Base-by-base conservation (phyloP, 1,140 invertebrate species). In the Metopolophium dirhodum region DNA sequence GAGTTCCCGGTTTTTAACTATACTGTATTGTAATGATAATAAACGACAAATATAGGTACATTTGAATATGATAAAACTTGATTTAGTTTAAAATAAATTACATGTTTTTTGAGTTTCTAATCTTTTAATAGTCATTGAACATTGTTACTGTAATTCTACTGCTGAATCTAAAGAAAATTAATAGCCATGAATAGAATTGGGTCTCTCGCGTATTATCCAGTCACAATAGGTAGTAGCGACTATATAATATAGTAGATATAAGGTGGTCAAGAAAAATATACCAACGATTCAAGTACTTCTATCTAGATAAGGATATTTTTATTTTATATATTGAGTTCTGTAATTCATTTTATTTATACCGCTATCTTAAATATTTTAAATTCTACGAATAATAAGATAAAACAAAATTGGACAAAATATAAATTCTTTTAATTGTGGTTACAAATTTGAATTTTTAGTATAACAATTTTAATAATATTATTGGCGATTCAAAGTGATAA, bases 251-350 rank as follows among this genome's bases (percentile, higher is more conserved):
- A 18, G 30, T 49, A n/a, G 22, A 23, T 86, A 86, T 47, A 49
- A 88, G 49, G 30, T 22, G 30, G 86, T 88, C 30, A 51, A 87
- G 45, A n/a, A 49, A 88, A 49, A 51, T 88, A 88, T 20, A 88
- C 30, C 2, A 86, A 86, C 85, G 26, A 86, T 86, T 86, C 45
- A 35, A 86, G 45, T 47, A 68, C 11, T n/a, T 86, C 14, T 45
- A 86, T 86, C 45, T 26, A 86, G 85, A 86, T 86, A 86, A 86
- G 14, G 45, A 47, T 86, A 86, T 86, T 47, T 85, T 85, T 85
- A 37, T 41, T 85, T 83, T 45, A 41, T 86, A 35, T 30, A 86
- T 30, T 4, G 41, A 86, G 14, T 30, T 45, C 26, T 47, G 30
- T 86, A 47, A n/a, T n/a, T 45, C 3, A 47, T 47, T 86, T 30